A percentile compares a stretch with the other conserved stretches of the same genome.
These are phyloP conservation scores for Rattus norvegicus DNA, from an alignment of 2,113 vertebrate species.

Conservation along the genomic window GRCr8 NC_086023.1:166544501-166545000, in stretches of 20 bases:
- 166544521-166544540: too few relatives aligned
- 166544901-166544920: neutral
- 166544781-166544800: neutral
- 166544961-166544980: neutral
- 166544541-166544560: fast-evolving
- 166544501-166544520: neutral
- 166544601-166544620: neutral
- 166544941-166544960: neutral
- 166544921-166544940: neutral
- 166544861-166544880: neutral
- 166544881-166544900: neutral
- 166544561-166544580: neutral
- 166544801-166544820: neutral
- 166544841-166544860: too few relatives aligned
- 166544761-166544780: neutral
- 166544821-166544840: neutral
- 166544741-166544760: neutral
- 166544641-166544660: too few relatives aligned
- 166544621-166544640: neutral
- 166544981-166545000: fast-evolving
- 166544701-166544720: neutral
- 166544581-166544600: neutral
- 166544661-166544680: neutral
- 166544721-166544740: too few relatives aligned
- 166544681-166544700: neutral